Evolutionary conservation across 2,797 vertebrate species (phyloP), one percentile per base, ranked within the genome.

Genomic region (Poecile montanus): DNA sequence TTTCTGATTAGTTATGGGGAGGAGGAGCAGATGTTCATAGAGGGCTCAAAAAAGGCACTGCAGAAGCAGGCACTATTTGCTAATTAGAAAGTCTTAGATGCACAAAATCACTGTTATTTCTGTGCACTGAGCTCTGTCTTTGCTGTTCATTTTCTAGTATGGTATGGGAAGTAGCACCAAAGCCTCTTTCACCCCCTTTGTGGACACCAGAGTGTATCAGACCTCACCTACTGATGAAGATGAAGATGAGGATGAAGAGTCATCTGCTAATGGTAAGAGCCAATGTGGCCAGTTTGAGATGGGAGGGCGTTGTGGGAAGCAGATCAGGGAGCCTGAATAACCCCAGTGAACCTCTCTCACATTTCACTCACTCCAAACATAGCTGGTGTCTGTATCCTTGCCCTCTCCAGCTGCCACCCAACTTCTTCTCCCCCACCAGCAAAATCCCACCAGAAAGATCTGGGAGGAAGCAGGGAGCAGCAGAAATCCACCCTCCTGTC

Each of bases 191-290:
- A 99, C 99, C 3, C 99, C 99, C 4, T 99, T 99, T 77, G 99
- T 99, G 82, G 99, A 99, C 95, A 99, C 99, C 30, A 98, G 99
- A 95, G 99, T 99, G 30, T 99, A 99, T 95, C 99, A 99, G 96
- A 99, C 99, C 2, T 99, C 99, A 0, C 99, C 99, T n/a, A 99
- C 99, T 1, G 99, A 99, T 12, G 99, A 99, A 34, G 99, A 99
- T 13, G 98, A 98, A 94, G 98, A 99, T 88, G 98, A 98, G 68
- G 98, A 98, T 0, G 98, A 98, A 62, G 98, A 98, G 32, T 97
- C 98, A 74, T 98, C 98, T 9, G 98, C 99, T 72, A 97, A 98
- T 53, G 99, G 99, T 99, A 91, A 86, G 97, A 63, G 29, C 30
- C 75, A 81, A 0, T 48, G 50, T 38, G 53, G 19, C 12, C 17